These are phyloP conservation scores for Mya arenaria DNA, from an alignment of 1,140 invertebrate genomes.

Conservation along the genomic window DNA sequence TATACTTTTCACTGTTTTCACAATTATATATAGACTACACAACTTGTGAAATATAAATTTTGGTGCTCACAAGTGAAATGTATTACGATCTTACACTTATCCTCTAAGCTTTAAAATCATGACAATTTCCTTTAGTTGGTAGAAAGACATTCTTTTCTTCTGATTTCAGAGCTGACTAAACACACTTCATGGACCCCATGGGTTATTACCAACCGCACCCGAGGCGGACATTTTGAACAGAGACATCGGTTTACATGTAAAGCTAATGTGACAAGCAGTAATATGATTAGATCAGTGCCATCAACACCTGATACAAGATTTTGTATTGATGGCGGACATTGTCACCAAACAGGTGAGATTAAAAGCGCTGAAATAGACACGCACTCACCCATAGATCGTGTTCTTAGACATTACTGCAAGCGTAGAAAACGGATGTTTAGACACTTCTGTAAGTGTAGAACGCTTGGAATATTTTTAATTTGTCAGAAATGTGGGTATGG, in stretches of 20 bases:
- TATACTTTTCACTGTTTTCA: no score
- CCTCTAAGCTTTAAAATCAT: no score
- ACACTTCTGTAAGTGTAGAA: slow-evolving; percentile 76
- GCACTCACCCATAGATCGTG: slow-evolving; percentile 68
- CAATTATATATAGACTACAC: no score
- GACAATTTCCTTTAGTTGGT: neutral
- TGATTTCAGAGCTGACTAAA: slow-evolving; percentile 66
- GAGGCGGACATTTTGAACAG: slow-evolving; percentile 86
- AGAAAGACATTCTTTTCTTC: neutral
- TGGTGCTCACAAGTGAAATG: no score
- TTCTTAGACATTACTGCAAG: slow-evolving; percentile 73
- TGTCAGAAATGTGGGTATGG: slow-evolving; percentile 74
- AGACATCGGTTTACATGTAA: slow-evolving; percentile 90
- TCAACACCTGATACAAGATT: slow-evolving; percentile 90
- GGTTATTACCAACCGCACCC: slow-evolving; percentile 83
- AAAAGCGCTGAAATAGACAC: slow-evolving; percentile 70
- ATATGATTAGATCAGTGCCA: slow-evolving; percentile 84
- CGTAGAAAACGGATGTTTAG: slow-evolving; percentile 70
- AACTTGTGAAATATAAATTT: no score
- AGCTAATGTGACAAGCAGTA: slow-evolving; percentile 87
- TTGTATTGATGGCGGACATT: slow-evolving; percentile 85
- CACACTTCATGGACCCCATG: slow-evolving; percentile 88
- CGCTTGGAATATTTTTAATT: slow-evolving; percentile 77
- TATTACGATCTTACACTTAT: no score
- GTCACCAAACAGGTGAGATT: slow-evolving; percentile 73